Percentiles rank a stretch among this genome's conserved stretches.
These are phyloP conservation scores for Venturia canescens DNA, from an alignment of 1,140 invertebrate species.

Conservation along the genomic window DNA sequence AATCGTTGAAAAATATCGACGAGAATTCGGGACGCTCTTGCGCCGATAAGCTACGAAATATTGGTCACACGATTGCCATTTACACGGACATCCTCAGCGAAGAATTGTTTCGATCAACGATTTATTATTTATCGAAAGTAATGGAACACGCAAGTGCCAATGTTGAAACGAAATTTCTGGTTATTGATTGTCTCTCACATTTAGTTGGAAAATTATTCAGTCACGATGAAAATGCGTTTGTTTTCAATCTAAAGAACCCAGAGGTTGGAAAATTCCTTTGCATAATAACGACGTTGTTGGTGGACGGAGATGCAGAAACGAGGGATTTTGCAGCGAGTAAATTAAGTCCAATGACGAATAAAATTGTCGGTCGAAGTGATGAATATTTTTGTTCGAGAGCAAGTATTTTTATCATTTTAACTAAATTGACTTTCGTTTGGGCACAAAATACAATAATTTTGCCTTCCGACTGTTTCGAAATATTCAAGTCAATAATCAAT, in stretches of 20 bases:
- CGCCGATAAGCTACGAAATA: not conserved
- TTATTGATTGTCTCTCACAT: conserved; percentile 7
- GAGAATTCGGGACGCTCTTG: not conserved
- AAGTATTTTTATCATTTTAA: conserved; percentile 17
- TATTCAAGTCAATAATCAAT: conserved; percentile 22
- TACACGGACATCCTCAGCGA: not conserved
- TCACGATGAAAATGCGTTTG: not conserved
- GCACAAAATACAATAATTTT: not conserved
- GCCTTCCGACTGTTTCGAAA: conserved; percentile 14
- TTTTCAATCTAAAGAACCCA: not conserved
- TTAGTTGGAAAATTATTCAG: not conserved
- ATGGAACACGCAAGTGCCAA: not conserved
- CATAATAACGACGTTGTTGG: not conserved
- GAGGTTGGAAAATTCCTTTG: not conserved
- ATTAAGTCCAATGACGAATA: not conserved
- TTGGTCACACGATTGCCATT: not conserved
- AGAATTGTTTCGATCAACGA: too few species aligned
- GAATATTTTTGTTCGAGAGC: not conserved
- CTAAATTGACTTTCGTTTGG: not conserved
- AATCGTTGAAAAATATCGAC: not conserved
- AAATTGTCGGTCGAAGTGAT: not conserved
- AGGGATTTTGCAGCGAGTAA: not conserved
- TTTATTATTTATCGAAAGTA: too few species aligned
- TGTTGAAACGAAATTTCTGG: not conserved
- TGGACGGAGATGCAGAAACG: conserved; percentile 17